phyloP scores from a whole-genome alignment of 2,797 vertebrate genomes.

The Chiloscyllium punctatum region DNA sequence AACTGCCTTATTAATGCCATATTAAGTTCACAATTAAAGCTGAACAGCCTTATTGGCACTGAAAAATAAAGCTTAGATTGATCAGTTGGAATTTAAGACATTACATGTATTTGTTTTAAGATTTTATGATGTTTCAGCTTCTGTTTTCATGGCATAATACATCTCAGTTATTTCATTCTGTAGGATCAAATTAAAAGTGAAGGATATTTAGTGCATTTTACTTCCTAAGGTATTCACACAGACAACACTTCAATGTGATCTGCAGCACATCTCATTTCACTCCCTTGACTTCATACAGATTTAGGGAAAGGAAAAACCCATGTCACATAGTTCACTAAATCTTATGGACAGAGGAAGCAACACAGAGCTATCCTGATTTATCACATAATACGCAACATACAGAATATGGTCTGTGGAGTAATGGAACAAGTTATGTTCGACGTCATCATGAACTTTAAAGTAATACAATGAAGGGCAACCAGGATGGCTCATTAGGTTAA shows the following conservation, averaged over 20 bases:
- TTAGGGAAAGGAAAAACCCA: not conserved
- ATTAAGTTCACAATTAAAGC: not conserved
- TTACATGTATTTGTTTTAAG: too few species aligned
- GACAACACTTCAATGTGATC: too few species aligned
- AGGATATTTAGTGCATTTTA: not conserved
- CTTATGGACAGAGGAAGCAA: not conserved
- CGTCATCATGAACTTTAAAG: not conserved
- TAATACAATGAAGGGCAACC: not conserved
- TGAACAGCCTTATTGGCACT: not conserved
- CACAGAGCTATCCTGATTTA: not conserved
- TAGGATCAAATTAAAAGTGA: not conserved
- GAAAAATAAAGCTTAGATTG: not conserved
- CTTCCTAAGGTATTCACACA: too few species aligned
- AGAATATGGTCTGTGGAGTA: not conserved
- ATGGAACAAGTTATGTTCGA: constrained; percentile 14
- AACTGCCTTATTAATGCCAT: not conserved
- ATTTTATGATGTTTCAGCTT: not conserved
- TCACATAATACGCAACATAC: not conserved
- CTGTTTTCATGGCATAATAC: not conserved
- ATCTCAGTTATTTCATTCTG: not conserved
- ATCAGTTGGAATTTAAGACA: not conserved
- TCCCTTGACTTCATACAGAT: not conserved
- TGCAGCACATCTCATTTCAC: not conserved
- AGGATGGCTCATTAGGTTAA: not conserved
- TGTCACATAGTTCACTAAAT: not conserved